Evolutionary conservation across 2,888 invertebrate genomes (phyloP).

Genomic region (Yponomeuta malinellus): DNA sequence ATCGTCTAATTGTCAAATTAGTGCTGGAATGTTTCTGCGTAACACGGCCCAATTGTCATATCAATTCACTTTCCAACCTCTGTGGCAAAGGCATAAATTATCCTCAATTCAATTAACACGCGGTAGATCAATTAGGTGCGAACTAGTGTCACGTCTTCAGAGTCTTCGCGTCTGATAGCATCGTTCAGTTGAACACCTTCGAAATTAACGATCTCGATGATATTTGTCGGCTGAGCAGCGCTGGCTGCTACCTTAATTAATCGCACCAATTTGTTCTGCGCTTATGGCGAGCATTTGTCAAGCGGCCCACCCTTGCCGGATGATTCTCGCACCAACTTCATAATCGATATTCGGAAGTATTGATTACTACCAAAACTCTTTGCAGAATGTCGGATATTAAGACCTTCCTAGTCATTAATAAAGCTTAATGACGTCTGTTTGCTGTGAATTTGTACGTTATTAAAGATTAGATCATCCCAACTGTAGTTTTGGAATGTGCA

Average conservation of each 20-base stretch:
- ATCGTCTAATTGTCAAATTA: no score
- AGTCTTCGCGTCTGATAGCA: not conserved
- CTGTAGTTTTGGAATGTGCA: not conserved
- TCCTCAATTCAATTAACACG: not conserved
- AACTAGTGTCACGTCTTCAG: conserved; percentile 1
- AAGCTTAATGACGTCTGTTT: conserved; percentile 44
- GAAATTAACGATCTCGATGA: conserved; percentile 27
- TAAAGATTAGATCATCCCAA: conserved; percentile 16
- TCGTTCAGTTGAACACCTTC: conserved; percentile 7
- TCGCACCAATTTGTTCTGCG: conserved; percentile 71
- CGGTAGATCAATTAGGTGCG: conserved; percentile 1
- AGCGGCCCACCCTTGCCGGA: conserved; percentile 54
- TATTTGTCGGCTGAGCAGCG: conserved; percentile 70
- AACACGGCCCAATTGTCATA: not conserved
- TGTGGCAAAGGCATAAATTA: not conserved
- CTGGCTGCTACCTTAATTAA: conserved; percentile 60
- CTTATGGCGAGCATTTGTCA: conserved; percentile 73
- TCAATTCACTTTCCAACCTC: not conserved
- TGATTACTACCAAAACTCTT: conserved; percentile 53
- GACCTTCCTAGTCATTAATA: conserved; percentile 52
- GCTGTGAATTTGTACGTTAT: conserved; percentile 30
- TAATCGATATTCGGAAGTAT: conserved; percentile 65
- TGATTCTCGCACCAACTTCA: conserved; percentile 69
- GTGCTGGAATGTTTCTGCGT: not conserved
- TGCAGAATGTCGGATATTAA: conserved; percentile 44